Evolutionary conservation across 2,888 invertebrate species (phyloP), one percentile per base, ranked within the genome.

Genomic region (Euzophera pinguis): DNA sequence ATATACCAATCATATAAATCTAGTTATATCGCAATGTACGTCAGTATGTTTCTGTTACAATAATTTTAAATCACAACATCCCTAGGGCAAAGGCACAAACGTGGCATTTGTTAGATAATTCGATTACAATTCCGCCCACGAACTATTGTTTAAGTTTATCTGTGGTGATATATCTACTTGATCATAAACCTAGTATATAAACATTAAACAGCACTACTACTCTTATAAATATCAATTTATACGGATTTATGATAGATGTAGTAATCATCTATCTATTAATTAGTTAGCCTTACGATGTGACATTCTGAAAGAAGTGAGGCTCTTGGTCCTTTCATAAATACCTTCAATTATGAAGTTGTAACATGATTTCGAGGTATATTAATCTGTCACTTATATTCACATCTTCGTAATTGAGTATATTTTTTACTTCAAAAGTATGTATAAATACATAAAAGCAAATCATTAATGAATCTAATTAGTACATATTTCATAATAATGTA

Each of bases 81-180:
- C 77, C 73, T 76, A 81, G 78, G 83, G 81, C 81, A 75, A 89
- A 89, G 89, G 89, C 89, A 89, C 89, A 79, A 78, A 73, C 78
- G 78, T 86, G 84, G 78, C 79, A 75, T 75, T 73, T 71, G 69
- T 66, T 68, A 68, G 65, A 71, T 73, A 70, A 69, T 67, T 62
- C 62, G 63, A 67, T 70, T 22, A 22, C 22, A 71, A 70, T 68
- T 69, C 73, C 71, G 74, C 78, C 76, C 76, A 67, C 69, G 75
- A 76, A 58, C 68, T 78, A 76, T 62, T 59, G 62, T 60, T 61
- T 62, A n/a, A 58, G 41, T 56, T 43, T 37, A 42, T 51, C 16
- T 55, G 47, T 50, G 54, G 56, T 54, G 53, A 58, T 47, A 53
- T 61, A 63, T 52, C 57, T 63, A 61, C 58, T 58, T 56, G 42